A percentile compares a stretch with the other conserved stretches of the same genome.
Conservation (phyloP, 2,797 vertebrate genomes). For the Anguilla obscura region DNA sequence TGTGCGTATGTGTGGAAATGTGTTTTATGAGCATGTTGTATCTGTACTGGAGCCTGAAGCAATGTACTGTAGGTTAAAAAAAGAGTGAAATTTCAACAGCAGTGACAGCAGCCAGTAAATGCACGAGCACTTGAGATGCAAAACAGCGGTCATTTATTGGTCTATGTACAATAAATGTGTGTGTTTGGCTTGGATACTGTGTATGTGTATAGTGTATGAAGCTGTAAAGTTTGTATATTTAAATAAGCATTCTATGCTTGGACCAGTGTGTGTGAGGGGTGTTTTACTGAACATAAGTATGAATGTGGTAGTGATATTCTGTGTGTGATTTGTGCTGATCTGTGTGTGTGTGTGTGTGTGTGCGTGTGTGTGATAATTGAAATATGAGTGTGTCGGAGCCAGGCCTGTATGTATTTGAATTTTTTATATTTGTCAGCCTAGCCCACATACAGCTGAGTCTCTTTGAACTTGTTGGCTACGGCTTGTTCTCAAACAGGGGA, state of each 20-base stretch:
- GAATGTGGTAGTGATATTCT: background rate
- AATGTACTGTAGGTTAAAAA: background rate
- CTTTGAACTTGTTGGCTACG: conserved; percentile 32
- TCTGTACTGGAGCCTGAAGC: background rate
- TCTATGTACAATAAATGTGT: background rate
- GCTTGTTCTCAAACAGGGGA: conserved; percentile 31
- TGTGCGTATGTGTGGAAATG: conserved; percentile 27
- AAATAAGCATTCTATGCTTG: background rate
- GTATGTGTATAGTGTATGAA: background rate
- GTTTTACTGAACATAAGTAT: background rate
- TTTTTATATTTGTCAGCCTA: conserved; percentile 32
- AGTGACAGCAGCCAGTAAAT: background rate
- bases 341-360: background rate
- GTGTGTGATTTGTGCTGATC: background rate
- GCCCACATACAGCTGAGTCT: conserved; percentile 42
- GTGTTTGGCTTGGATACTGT: conserved; percentile 5
- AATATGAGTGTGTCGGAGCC: conserved; percentile 32
- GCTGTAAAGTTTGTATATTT: background rate
- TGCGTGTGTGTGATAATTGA: background rate
- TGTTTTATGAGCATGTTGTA: conserved; percentile 17
- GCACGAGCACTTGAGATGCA: background rate
- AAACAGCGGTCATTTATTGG: background rate
- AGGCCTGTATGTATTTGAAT: conserved; percentile 32
- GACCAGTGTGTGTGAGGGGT: background rate
- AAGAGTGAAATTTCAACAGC: background rate